Percentiles rank a stretch among this genome's conserved stretches.
Conservation (phyloP, 2,888 invertebrate genomes). For the Morpho achilles region DNA sequence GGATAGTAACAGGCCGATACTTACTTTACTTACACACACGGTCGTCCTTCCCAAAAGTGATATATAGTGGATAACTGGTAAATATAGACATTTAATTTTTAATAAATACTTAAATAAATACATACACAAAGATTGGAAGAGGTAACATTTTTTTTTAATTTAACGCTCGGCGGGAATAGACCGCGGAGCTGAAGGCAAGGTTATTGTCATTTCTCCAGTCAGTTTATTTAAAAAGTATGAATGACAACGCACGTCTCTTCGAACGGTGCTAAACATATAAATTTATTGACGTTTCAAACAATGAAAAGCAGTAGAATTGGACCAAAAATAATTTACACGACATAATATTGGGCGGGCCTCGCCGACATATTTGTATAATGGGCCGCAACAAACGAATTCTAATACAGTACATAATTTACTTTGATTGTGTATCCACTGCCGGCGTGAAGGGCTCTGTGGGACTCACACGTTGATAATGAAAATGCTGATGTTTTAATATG, state of each 20-base stretch:
- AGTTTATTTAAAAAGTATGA: neutral
- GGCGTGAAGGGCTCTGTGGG: constrained; percentile 45
- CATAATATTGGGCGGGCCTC: constrained; percentile 28
- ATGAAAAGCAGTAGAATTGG: constrained; percentile 13
- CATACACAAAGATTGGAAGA: too few relatives aligned
- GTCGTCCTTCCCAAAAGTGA: too few relatives aligned
- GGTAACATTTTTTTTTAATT: too few relatives aligned
- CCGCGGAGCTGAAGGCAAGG: too few relatives aligned
- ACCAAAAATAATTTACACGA: constrained; percentile 23
- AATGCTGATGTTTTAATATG: constrained; percentile 50
- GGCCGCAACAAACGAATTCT: constrained; percentile 41
- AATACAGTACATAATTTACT: constrained; percentile 56
- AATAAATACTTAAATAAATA: too few relatives aligned
- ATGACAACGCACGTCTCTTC: neutral
- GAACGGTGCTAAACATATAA: constrained; percentile 23
- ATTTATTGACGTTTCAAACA: constrained; percentile 30
- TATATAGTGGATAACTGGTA: too few relatives aligned
- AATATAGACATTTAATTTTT: too few relatives aligned
- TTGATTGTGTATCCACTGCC: constrained; percentile 55
- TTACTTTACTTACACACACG: too few relatives aligned
- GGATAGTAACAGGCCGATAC: too few relatives aligned
- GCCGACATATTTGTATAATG: constrained; percentile 33
- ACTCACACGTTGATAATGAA: constrained; percentile 70
- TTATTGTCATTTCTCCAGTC: too few relatives aligned
- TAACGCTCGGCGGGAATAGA: too few relatives aligned